These are phyloP conservation scores for Callopanchax toddi DNA, from an alignment of 2,113 vertebrate species.

Conservation along the genomic window DNA sequence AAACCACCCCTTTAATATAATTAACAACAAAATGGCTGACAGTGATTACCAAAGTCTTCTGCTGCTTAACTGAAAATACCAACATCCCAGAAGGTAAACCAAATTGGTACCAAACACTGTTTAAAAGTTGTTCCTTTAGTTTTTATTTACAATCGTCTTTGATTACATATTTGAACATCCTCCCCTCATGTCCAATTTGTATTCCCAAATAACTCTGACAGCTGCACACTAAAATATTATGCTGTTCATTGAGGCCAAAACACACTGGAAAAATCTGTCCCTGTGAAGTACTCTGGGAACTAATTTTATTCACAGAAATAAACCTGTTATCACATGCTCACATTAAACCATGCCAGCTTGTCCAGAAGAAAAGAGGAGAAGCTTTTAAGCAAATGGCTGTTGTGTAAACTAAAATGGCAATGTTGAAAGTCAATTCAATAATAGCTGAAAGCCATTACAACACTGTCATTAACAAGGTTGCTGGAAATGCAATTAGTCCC, in stretches of 20 bases:
- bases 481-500: conserved; percentile 75
- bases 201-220: conserved; percentile 42
- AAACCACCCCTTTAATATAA: too few species aligned
- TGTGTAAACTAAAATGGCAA: conserved; percentile 60
- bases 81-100: too few species aligned
- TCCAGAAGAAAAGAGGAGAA: conserved; percentile 48
- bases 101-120: too few species aligned
- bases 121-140: too few species aligned
- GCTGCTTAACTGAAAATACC: too few species aligned
- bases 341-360: conserved; percentile 50
- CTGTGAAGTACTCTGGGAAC: conserved; percentile 34
- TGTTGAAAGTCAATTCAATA: conserved; percentile 62
- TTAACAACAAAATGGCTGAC: too few species aligned
- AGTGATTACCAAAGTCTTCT: too few species aligned
- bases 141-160: conserved; percentile 22
- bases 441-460: conserved; percentile 66
- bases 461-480: conserved; percentile 66
- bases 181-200: conserved; percentile 11
- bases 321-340: conserved; percentile 61
- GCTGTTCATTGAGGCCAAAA: conserved; percentile 33
- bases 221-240: conserved; percentile 48
- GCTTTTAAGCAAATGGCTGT: conserved; percentile 69
- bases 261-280: conserved; percentile 54
- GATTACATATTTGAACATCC: conserved; percentile 1
- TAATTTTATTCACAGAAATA: conserved; percentile 60